These are phyloP conservation scores for Parnassius mnemosyne DNA, from an alignment of 2,888 invertebrate species.

Conservation along the genomic window DNA sequence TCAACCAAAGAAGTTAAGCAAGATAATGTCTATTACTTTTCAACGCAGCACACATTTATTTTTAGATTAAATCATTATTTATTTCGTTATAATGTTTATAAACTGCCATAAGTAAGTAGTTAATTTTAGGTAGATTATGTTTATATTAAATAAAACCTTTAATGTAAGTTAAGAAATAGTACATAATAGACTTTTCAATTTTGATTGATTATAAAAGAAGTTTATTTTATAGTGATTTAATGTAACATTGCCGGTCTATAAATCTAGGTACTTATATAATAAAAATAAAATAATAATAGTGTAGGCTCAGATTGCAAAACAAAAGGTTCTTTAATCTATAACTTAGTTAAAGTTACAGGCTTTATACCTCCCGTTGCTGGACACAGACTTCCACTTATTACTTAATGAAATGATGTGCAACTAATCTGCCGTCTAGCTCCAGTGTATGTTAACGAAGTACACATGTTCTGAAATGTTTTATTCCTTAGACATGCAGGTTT, in stretches of 20 bases:
- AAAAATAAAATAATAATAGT: too few relatives aligned
- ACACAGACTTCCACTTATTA: too few relatives aligned
- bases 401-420: too few relatives aligned
- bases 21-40: constrained; percentile 7
- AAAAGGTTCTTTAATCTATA: too few relatives aligned
- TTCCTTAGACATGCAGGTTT: too few relatives aligned
- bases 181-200: constrained; percentile 14
- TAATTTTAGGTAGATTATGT: constrained; percentile 34
- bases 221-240: not conserved
- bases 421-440: too few relatives aligned
- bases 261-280: not conserved
- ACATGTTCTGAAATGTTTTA: too few relatives aligned
- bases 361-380: too few relatives aligned
- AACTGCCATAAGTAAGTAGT: constrained; percentile 76
- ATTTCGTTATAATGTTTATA: constrained; percentile 56
- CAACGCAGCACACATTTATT: constrained; percentile 3
- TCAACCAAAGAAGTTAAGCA: constrained; percentile 29
- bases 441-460: too few relatives aligned
- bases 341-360: too few relatives aligned
- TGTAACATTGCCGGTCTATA: not conserved
- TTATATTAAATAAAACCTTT: not conserved
- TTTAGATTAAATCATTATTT: constrained; percentile 53
- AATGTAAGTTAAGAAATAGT: constrained; percentile 12
- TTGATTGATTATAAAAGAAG: not conserved
- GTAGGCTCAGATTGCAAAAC: too few relatives aligned